Evolutionary conservation across 1,140 invertebrate genomes (phyloP).

Genomic region (Adelges cooleyi): DNA sequence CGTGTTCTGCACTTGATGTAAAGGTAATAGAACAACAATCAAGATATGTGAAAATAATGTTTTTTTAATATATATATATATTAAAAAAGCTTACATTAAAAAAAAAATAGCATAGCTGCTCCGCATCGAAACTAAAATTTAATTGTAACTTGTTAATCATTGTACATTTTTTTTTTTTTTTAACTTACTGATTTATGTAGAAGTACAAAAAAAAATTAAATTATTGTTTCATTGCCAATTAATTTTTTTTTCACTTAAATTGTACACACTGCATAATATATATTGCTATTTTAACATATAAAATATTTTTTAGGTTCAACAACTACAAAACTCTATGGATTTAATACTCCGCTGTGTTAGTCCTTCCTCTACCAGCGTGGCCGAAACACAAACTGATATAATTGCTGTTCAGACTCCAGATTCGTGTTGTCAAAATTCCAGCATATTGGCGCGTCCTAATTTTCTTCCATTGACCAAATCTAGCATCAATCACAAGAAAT

Average conservation of each 20-base stretch:
- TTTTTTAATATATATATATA: no score
- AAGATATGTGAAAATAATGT: no score
- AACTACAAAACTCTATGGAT: slow-evolving; percentile 61
- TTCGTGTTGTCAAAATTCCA: background rate
- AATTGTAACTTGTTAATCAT: no score
- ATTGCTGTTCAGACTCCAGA: slow-evolving; percentile 56
- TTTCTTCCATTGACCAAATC: slow-evolving; percentile 6
- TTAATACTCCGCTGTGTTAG: slow-evolving; percentile 56
- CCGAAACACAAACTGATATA: slow-evolving; percentile 64
- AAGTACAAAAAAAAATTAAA: no score
- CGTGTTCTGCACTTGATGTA: background rate
- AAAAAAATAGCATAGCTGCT: no score
- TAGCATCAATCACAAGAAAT: background rate
- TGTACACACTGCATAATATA: slow-evolving; percentile 32
- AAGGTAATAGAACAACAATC: slow-evolving; percentile 13
- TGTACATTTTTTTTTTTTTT: no score
- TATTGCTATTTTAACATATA: background rate
- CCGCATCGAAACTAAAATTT: no score
- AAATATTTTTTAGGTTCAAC: slow-evolving; percentile 48
- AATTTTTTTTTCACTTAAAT: slow-evolving; percentile 26
- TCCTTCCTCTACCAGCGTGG: slow-evolving; percentile 38
- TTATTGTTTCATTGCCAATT: no score
- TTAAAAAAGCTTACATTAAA: no score
- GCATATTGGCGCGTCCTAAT: background rate
- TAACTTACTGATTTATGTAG: no score